Conservation (phyloP, 2,888 invertebrate genomes). For the Herminia tarsipennalis region DNA sequence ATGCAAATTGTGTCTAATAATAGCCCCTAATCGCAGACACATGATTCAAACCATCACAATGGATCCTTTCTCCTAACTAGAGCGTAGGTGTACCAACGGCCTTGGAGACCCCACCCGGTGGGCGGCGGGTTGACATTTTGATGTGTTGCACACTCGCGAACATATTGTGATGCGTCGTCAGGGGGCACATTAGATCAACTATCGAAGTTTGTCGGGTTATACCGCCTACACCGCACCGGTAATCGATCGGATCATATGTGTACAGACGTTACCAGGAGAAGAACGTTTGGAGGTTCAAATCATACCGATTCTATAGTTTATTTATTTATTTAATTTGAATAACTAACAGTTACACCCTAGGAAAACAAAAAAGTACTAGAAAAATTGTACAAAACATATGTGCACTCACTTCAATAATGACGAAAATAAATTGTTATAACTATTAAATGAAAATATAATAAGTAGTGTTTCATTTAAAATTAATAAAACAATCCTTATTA, state of each 20-base stretch:
- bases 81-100: slow-evolving; percentile 73
- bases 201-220: slow-evolving; percentile 29
- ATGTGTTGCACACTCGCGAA: slow-evolving; percentile 49
- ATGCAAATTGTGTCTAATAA: slow-evolving; percentile 60
- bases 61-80: slow-evolving; percentile 76
- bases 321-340: no score
- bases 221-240: slow-evolving; percentile 16
- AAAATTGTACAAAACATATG: no score
- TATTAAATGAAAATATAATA: no score
- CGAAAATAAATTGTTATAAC: no score
- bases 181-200: slow-evolving; percentile 20
- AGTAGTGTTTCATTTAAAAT: no score
- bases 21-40: slow-evolving; percentile 55
- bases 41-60: slow-evolving; percentile 69
- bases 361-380: no score
- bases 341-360: no score
- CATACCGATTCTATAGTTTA: no score
- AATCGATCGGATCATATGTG: slow-evolving; percentile 25
- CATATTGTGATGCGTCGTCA: slow-evolving; percentile 27
- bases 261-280: no score
- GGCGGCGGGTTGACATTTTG: slow-evolving; percentile 59
- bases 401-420: no score
- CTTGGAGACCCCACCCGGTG: slow-evolving; percentile 54
- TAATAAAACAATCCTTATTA: no score
- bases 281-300: no score